These are phyloP conservation scores for Drosophila lacteicornis DNA, from an alignment of 1,140 invertebrate genomes.

Conservation along the genomic window DNA sequence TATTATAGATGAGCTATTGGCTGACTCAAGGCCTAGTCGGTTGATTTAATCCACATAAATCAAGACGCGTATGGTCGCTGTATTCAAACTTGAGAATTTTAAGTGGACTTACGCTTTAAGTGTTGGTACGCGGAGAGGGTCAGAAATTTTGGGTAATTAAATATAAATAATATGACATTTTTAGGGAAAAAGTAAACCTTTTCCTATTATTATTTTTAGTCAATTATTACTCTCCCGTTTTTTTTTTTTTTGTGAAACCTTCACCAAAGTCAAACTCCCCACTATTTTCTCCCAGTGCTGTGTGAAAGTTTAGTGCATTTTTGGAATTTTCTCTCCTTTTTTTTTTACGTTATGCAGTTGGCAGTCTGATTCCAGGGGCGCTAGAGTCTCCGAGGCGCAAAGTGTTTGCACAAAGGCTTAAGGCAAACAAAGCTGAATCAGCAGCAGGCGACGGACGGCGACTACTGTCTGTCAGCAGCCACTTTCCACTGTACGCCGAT, in stretches of 20 bases:
- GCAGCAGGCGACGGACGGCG: slow-evolving; percentile 52
- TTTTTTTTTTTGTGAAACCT: no score
- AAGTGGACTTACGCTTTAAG: no score
- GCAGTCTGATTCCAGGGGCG: slow-evolving; percentile 25
- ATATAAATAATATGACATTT: no score
- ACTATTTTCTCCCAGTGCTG: slow-evolving; percentile 12
- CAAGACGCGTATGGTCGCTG: no score
- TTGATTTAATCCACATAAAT: no score
- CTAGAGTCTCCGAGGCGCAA: slow-evolving; percentile 62
- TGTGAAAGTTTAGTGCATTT: slow-evolving; percentile 64
- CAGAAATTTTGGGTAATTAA: no score
- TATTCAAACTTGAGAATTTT: no score
- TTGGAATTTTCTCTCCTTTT: slow-evolving; percentile 16
- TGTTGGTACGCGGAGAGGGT: no score
- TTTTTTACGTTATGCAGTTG: slow-evolving; percentile 66
- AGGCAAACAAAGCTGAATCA: slow-evolving; percentile 84
- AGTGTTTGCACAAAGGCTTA: slow-evolving; percentile 84
- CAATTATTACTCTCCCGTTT: no score
- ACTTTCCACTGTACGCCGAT: slow-evolving; percentile 71
- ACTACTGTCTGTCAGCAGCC: slow-evolving; percentile 60
- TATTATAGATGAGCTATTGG: background rate
- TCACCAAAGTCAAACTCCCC: no score
- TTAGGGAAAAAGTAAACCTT: background rate
- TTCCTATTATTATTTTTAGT: background rate
- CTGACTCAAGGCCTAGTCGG: no score